Evolutionary conservation across 2,888 invertebrate genomes (phyloP), one percentile per base, ranked within the genome.

Genomic region (Sinohyriopsis cumingii): DNA sequence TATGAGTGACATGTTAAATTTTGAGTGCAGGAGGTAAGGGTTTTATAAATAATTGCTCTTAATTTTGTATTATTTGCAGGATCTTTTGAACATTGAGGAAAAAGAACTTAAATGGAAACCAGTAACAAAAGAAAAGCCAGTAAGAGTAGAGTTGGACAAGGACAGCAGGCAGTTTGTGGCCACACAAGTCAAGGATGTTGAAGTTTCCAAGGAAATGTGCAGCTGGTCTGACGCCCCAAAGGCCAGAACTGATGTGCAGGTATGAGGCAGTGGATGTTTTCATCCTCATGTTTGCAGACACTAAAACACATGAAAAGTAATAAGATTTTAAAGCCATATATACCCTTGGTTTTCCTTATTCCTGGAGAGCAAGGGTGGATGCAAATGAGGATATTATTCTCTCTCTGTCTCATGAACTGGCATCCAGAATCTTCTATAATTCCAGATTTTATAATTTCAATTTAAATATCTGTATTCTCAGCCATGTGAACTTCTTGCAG

Each of bases 161-260:
- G 22, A 53, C 9, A 63, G 53, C 24, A 19, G 25, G 24, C 25
- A 55, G 22, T 18, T 22, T 53, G 45, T 45, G 15, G 69, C 66
- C 20, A 53, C 56, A 2, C 59, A 69, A n/a, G 59, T 69, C 57
- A 73, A 69, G 60, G 75, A 69, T 53, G 75, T 84, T 5, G 61
- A 60, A 9, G 73, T 78, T 5, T 71, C 75, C 12, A 69, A 68
- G 55, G 82, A 81, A 18, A 82, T 81, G 65, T 89, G 89, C 70
- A 61, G 55, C 0, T 78, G 86, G 73, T 77, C 81, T 6, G 75
- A 82, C 15, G 68, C 66, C 6, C 81, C 83, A 6, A 72, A 72
- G 12, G 73, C 80, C 0, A 75, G 78, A n/a, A 66, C 84, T 7
- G 85, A 88, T 71, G 77, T 87, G 15, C 82, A 86, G 82, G 88